A percentile compares a stretch with the other conserved stretches of the same genome.
Conservation (phyloP, 1,140 invertebrate species). For the Capitella teleta region DNA sequence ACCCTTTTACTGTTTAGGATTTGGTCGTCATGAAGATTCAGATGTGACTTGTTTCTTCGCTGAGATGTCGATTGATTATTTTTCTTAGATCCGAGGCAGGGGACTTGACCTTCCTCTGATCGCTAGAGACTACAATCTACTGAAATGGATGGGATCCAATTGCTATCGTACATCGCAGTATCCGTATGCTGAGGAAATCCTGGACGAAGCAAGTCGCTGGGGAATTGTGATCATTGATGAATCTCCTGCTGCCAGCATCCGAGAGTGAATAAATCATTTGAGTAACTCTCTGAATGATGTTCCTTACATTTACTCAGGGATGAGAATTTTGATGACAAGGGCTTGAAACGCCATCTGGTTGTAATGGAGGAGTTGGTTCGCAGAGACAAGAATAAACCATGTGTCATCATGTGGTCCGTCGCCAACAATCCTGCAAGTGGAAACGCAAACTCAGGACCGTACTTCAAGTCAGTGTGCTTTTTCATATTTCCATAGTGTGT, state of each 20-base stretch:
- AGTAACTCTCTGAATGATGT: too few species aligned
- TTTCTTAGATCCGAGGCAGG: slow-evolving; percentile 63
- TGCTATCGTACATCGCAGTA: slow-evolving; percentile 95
- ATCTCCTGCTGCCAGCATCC: slow-evolving; percentile 83
- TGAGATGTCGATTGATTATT: too few species aligned
- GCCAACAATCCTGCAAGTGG: slow-evolving; percentile 81
- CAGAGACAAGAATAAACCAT: slow-evolving; percentile 86
- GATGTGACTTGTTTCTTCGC: too few species aligned
- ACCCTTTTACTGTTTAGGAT: slow-evolving; percentile 80
- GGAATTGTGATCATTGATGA: slow-evolving; percentile 95
- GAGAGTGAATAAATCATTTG: slow-evolving; percentile 34
- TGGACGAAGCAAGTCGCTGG: slow-evolving; percentile 82
- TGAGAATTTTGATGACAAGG: slow-evolving; percentile 47
- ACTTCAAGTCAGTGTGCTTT: slow-evolving; percentile 60
- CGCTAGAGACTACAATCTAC: slow-evolving; percentile 82
- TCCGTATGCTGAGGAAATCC: slow-evolving; percentile 95
- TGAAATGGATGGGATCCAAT: slow-evolving; percentile 92
- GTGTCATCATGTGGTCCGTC: slow-evolving; percentile 91
- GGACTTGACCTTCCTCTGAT: slow-evolving; percentile 77
- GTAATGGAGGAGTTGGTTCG: slow-evolving; percentile 72
- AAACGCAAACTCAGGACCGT: slow-evolving; percentile 54
- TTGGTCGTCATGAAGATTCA: slow-evolving; percentile 92
- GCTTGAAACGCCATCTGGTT: slow-evolving; percentile 68
- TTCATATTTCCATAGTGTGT: too few species aligned
- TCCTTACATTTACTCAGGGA: slow-evolving; percentile 25